A percentile compares a stretch with the other conserved stretches of the same genome.
Conservation (phyloP, 1,140 invertebrate species). For the Oscheius sp. region DNA sequence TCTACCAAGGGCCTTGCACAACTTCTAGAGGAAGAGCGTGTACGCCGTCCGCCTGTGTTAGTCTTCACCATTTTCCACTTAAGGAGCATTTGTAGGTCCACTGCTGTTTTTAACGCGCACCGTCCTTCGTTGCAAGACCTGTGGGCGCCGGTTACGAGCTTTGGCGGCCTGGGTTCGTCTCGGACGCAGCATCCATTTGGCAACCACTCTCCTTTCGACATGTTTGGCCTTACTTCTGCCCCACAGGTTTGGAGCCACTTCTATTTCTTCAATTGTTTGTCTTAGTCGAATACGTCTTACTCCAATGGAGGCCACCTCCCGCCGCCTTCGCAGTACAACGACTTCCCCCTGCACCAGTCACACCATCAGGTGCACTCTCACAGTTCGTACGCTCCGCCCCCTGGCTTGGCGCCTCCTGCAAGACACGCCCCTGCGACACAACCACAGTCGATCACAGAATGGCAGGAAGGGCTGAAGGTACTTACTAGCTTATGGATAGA, state of each 20-base stretch:
- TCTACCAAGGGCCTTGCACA: slow-evolving; percentile 53
- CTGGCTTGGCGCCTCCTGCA: slow-evolving; percentile 1
- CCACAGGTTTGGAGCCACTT: no score
- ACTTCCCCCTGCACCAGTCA: background rate
- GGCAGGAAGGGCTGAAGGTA: slow-evolving; percentile 35
- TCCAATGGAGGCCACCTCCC: background rate
- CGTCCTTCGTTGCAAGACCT: no score
- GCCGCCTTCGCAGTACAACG: background rate
- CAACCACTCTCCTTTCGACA: background rate
- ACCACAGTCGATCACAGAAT: slow-evolving; percentile 16
- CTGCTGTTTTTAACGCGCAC: background rate
- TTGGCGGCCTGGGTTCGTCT: slow-evolving; percentile 9
- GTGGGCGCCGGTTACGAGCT: background rate
- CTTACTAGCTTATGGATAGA: background rate
- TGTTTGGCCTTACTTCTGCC: background rate
- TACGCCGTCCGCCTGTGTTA: slow-evolving; percentile 8
- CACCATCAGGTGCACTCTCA: slow-evolving; percentile 4
- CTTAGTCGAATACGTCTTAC: background rate
- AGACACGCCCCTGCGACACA: background rate
- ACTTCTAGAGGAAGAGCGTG: slow-evolving; percentile 50
- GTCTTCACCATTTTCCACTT: slow-evolving; percentile 3
- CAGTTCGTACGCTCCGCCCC: slow-evolving; percentile 16
- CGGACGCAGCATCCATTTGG: slow-evolving; percentile 4
- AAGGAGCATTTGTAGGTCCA: slow-evolving; percentile 5
- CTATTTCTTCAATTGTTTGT: no score